phyloP scores from a whole-genome alignment of 2,113 vertebrate species.

The Ginglymostoma cirratum region DNA sequence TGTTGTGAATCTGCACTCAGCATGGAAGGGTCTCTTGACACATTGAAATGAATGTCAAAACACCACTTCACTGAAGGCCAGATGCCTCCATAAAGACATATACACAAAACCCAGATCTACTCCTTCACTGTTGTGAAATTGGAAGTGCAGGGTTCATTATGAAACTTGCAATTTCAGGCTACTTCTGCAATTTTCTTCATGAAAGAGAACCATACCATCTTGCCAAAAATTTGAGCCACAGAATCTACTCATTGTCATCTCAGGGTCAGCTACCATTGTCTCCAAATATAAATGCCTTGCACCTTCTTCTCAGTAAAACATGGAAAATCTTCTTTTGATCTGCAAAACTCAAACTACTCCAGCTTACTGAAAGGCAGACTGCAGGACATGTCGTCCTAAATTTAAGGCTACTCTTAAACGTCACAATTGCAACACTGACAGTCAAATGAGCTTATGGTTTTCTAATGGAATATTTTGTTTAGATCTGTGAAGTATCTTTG shows the following conservation, averaged over 20 bases:
- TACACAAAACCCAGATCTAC: no score
- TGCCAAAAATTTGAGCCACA: no score
- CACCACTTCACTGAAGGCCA: no score
- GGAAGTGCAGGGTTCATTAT: no score
- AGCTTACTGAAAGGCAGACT: not conserved
- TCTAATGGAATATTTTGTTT: not conserved
- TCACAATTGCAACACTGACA: not conserved
- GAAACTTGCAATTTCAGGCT: no score
- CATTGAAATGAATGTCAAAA: no score
- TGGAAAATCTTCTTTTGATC: not conserved
- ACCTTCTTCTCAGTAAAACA: not conserved
- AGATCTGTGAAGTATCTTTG: not conserved
- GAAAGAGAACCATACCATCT: no score
- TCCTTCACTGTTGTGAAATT: no score
- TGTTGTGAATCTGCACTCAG: no score
- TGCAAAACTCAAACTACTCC: not conserved
- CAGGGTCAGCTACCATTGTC: not conserved
- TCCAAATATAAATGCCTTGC: not conserved
- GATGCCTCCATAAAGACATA: no score
- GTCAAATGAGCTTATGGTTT: not conserved
- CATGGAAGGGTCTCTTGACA: no score
- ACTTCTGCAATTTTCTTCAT: no score
- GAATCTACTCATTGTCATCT: not conserved
- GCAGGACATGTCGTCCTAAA: not conserved
- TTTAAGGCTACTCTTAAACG: not conserved